Percentiles rank a stretch among this genome's conserved stretches.
Conservation (phyloP, 2,797 vertebrate species). For the Ctenochaetus hawaiiensis region DNA sequence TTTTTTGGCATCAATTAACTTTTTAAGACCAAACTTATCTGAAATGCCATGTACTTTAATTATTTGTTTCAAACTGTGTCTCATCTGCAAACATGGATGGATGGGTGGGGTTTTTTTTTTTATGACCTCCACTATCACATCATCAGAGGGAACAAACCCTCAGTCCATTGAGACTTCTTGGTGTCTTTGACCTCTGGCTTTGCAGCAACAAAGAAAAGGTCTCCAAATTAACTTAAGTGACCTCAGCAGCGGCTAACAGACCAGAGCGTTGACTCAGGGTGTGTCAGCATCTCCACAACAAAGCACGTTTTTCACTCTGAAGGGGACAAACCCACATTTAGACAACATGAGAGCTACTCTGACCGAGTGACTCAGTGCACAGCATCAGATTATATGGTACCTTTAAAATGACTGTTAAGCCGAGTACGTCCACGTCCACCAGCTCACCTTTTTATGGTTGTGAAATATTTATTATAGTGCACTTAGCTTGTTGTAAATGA, state of each 20-base stretch:
- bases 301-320: constrained; percentile 25
- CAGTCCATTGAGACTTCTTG: background rate
- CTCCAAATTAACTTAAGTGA: constrained; percentile 31
- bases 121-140: background rate
- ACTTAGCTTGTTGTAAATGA: background rate
- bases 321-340: background rate
- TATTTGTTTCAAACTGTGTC: too few relatives aligned
- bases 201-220: constrained; percentile 11
- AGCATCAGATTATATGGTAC: background rate
- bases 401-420: background rate
- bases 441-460: background rate
- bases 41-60: too few relatives aligned
- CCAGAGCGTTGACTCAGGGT: constrained; percentile 43
- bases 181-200: constrained; percentile 15
- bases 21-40: too few relatives aligned
- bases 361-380: constrained; percentile 25
- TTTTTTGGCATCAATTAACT: too few relatives aligned
- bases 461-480: background rate
- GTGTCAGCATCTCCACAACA: constrained; percentile 45
- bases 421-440: background rate
- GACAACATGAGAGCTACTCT: constrained; percentile 21
- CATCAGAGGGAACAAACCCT: background rate
- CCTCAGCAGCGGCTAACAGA: background rate
- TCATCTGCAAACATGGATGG: too few relatives aligned
- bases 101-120: too few relatives aligned